Evolutionary conservation across 1,140 invertebrate species (phyloP), one percentile per base, ranked within the genome.

Genomic region (Oscheius sp.): DNA sequence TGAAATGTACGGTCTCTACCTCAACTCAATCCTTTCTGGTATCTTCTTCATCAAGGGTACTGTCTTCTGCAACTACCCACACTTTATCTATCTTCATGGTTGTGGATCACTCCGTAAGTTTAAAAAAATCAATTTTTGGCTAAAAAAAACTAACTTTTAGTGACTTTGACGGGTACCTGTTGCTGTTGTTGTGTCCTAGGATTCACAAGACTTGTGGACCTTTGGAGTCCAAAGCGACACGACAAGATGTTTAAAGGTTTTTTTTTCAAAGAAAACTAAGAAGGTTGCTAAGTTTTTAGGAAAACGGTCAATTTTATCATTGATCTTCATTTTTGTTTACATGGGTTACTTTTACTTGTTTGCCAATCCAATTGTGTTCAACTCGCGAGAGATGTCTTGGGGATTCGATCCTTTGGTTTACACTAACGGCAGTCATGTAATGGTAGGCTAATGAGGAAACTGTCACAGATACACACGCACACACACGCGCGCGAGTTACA

Each of bases 1-100:
- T 26, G 49, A 55, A 55, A 55, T 55, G 23, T 15, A 26, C 7
- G 28, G 28, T 55, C 49, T 55, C 23, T 23, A 4, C 4, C 7
- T 55, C 7, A 55, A 55, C 23, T 55, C 49, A 4, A 23, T 55
- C 7, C 28, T 4, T 4, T 15, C 49, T 23, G 49, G 49, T 20
- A 55, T 55, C 49, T 55, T 55, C 49, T 55, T 55, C 49, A 55
- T 55, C 49, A 15, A 55, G 49, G 49, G 49, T 7, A 55, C 28
- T 26, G 49, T 55, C 49, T 55, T 13, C 23, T 55, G 49, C 28
- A 55, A 55, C 49, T 23, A 55, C 23, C 49, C 49, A 4, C 7
- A 55, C 28, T 26, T 55, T 15, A 55, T 55, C 7, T 55, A 55
- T 26, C 4, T 55, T 26, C 7, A 20, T 4, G 49, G 49, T 4